Evolutionary conservation across 2,888 invertebrate species (phyloP), one percentile per base, ranked within the genome.

Genomic region (Trachelus iudaicus): DNA sequence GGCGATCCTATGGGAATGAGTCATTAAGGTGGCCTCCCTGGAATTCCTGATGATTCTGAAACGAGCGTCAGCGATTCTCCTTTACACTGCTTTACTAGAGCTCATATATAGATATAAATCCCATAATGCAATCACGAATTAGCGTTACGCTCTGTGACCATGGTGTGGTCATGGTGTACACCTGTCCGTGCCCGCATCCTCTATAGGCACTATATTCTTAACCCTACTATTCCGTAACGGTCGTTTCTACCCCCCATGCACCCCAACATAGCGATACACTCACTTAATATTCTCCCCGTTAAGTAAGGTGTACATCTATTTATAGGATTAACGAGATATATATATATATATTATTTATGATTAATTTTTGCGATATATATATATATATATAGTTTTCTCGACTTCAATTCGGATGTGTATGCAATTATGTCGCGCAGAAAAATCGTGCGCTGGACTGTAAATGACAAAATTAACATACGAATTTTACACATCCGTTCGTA

Each of bases 201-300:
- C 30, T 15, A 34, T n/a, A 69, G 56, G 75, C 79, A 76, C 78
- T 79, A 78, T 69, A 80, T 78, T 33, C 33, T 31, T 71, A 71
- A 56, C 56, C 56, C 78, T 78, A 74, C 82, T 83, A 85, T 84
- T 83, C 84, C 83, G 87, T 88, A 90, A 90, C 90, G 88, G 90
- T 89, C 89, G 84, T 86, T 88, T 86, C 85, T 87, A 89, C 88
- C 90, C 89, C 87, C 37, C 71, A 15, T 71, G 30, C 87, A 87
- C 87, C 80, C 73, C 56, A 56, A 23, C 23, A 56, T 56, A 56
- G 56, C 56, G 56, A 56, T 56, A 56, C 56, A 56, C 23, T 56
- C 56, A 56, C 56, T 56, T 56, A 56, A 23, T 56, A 56, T 56
- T 56, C 56, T 15, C 56, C 56, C 56, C 23, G 56, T 40, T 40